Base-by-base conservation (phyloP, 2,113 vertebrate species). In the Nibea albiflora region DNA sequence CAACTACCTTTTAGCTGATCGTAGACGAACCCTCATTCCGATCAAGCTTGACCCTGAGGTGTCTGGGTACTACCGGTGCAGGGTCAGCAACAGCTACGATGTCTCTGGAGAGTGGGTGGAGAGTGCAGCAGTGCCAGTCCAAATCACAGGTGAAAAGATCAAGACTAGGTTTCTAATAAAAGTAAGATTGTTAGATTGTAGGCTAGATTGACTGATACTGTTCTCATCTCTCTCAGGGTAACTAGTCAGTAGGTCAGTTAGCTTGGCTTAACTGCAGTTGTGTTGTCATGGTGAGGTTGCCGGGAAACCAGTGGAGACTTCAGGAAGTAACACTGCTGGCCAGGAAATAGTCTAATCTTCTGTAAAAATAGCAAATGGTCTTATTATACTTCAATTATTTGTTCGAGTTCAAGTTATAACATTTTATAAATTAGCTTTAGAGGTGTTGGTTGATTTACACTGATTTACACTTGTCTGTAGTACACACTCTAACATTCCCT, bases 81-180 rank as follows among this genome's bases (percentile, higher is more conserved):
- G 80, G 73, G 93, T 17, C 54, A 91, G 91, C 76, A 92, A 96
- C 89, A 90, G 88, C 74, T 96, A 93, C 1, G 85, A 95, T n/a
- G 65, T 87, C 24, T 86, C 89, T 0, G 89, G 89, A 15, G 65
- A 86, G 8, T 95, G 94, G 94, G 9, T 93, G 67, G 80, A 92
- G 73, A 96, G 95, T 63, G 39, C 71, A 16, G 71, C 79, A 7
- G 81, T 92, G 46, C 58, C 91, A 39, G 71, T 96, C 56, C 75
- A 63, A 31, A 52, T 52, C 49, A 80, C 73, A 92, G 94, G 95
- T 96, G 67, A 93, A 47, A 56, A 56, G 2, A 31, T 67, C 12
- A 50, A 39, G 6, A 54, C 26, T 17, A 42, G 1, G 5, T 54
- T 20, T 26, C 0, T 31, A 15, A 50, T 65, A 11, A 20, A 39